Conservation (phyloP, 2,797 vertebrate species). For the Falco concolor region DNA sequence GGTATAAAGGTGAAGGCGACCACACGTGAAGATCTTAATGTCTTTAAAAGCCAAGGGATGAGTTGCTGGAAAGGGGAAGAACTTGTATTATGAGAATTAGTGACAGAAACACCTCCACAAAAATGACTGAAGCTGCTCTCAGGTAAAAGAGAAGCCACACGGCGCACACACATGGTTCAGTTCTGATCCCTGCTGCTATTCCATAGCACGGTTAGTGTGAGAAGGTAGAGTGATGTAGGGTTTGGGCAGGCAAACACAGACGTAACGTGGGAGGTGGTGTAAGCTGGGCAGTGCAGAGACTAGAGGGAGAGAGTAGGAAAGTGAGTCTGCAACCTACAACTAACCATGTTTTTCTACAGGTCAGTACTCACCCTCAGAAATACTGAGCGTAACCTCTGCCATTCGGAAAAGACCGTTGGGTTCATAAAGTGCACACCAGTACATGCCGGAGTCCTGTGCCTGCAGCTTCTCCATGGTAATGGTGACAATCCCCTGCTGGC, state of each 20-base stretch:
- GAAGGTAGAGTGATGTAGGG: accelerated
- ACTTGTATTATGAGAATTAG: neutral
- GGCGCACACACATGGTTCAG: accelerated
- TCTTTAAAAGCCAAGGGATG: neutral
- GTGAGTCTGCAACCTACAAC: neutral
- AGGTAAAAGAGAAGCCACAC: neutral
- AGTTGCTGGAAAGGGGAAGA: neutral
- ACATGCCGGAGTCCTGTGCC: neutral
- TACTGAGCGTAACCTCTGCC: neutral
- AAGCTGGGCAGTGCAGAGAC: neutral
- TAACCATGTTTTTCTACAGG: accelerated
- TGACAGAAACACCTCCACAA: neutral
- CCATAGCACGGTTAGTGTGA: neutral
- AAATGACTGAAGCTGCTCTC: neutral
- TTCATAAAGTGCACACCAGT: neutral
- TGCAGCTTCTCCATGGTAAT: neutral
- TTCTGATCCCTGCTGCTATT: neutral
- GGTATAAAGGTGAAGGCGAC: neutral
- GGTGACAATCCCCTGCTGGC: neutral
- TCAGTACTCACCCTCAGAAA: neutral
- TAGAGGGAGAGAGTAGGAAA: neutral
- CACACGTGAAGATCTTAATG: neutral
- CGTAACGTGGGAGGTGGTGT: neutral
- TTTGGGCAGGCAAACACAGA: neutral
- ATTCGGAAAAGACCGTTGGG: accelerated